These are phyloP conservation scores for Epinotia ramella DNA, from an alignment of 2,888 invertebrate species.

Conservation along the genomic window DNA sequence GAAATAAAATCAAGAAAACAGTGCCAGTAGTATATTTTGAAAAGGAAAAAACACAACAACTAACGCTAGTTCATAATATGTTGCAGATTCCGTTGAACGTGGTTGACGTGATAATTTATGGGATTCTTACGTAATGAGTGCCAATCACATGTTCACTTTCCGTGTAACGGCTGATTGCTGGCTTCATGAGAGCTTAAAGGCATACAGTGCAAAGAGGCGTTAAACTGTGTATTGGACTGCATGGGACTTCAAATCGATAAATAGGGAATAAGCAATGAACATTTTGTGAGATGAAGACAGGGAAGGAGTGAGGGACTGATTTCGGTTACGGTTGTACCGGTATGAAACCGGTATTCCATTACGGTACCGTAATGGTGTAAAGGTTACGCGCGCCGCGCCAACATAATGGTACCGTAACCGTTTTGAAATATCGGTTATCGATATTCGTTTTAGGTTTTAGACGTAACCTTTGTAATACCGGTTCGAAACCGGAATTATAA, in stretches of 20 bases:
- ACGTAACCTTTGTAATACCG: no score
- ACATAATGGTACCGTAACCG: no score
- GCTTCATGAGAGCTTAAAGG: conserved; percentile 20
- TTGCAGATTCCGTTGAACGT: conserved; percentile 17
- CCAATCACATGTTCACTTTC: conserved; percentile 38
- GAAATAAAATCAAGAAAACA: conserved; percentile 10
- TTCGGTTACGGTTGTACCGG: no score
- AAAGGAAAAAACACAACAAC: conserved; percentile 17
- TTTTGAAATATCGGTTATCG: no score
- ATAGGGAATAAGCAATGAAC: neutral
- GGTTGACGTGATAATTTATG: conserved; percentile 32
- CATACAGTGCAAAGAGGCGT: conserved; percentile 1
- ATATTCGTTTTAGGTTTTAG: no score
- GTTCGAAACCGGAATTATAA: no score
- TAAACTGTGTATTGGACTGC: neutral
- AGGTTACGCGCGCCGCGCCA: no score
- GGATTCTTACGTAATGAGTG: conserved; percentile 38
- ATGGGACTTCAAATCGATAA: neutral
- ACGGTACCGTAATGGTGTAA: no score
- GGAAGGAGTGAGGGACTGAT: no score
- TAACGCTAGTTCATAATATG: conserved; percentile 21
- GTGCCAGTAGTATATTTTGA: neutral
- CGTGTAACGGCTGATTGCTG: conserved; percentile 29
- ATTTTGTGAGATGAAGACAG: no score
- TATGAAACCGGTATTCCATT: no score